Percentiles rank a stretch among this genome's conserved stretches.
Evolutionary conservation across 2,888 invertebrate species (phyloP).

Genomic region (Chirona hameri): DNA sequence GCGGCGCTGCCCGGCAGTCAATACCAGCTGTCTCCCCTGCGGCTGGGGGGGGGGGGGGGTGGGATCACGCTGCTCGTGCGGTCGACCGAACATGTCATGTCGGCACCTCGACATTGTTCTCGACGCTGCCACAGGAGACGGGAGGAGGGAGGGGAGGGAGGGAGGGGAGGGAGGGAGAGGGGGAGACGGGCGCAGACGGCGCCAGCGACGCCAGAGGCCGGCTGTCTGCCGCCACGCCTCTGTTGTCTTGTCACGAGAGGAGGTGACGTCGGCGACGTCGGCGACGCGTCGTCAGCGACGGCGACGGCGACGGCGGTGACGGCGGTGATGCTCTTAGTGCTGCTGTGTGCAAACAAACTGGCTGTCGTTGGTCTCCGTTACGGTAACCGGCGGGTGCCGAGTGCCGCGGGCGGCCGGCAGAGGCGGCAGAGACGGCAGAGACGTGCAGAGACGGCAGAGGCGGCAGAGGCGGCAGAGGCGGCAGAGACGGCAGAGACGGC

Average conservation of each 20-base stretch:
- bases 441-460: no score
- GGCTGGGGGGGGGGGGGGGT: no score
- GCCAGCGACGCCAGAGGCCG: neutral
- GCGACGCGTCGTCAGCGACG: neutral
- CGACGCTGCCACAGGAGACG: neutral
- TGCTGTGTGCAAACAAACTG: neutral
- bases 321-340: neutral
- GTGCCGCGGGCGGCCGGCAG: no score
- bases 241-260: conserved; percentile 5
- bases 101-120: neutral
- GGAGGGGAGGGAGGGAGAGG: neutral
- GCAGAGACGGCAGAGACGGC: no score
- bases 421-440: no score
- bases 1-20: no score
- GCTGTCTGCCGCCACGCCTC: neutral
- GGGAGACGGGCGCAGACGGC: neutral
- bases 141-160: neutral
- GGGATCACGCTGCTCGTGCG: no score
- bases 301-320: neutral
- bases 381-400: neutral
- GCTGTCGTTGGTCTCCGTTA: neutral
- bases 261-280: neutral
- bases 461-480: no score
- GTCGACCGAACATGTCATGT: neutral
- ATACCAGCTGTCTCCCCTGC: no score